These are phyloP conservation scores for Erithacus rubecula DNA, from an alignment of 2,797 vertebrate genomes.

Conservation along the genomic window DNA sequence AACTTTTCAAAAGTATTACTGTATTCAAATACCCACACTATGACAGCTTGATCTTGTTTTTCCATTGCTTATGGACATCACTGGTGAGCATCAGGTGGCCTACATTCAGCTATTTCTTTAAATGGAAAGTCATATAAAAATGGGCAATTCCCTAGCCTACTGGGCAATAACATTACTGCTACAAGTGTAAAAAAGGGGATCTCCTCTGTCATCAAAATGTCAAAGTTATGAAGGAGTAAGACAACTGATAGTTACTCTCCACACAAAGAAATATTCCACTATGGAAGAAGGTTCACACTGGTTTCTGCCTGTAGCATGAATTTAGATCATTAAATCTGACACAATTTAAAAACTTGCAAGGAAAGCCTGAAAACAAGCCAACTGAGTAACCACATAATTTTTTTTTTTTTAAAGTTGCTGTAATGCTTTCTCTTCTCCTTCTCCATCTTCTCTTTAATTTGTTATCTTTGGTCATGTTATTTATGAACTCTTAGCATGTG, in stretches of 20 bases:
- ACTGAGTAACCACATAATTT: not conserved
- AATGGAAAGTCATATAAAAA: not conserved
- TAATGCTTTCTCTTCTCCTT: not conserved
- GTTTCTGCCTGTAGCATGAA: not conserved
- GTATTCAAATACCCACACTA: not conserved
- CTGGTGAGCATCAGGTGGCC: not conserved
- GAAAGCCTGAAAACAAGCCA: slow-evolving; percentile 11
- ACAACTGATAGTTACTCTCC: not conserved
- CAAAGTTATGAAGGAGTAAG: not conserved
- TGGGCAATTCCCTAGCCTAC: not conserved
- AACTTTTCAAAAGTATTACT: not conserved
- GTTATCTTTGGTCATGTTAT: not conserved
- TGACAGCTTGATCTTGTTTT: not conserved
- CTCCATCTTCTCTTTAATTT: not conserved
- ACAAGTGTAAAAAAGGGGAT: not conserved
- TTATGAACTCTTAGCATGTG: not conserved
- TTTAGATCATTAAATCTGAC: not conserved
- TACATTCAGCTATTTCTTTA: not conserved
- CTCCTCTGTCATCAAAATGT: not conserved
- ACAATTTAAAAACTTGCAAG: not conserved
- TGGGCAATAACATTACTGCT: not conserved
- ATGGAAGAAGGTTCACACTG: not conserved
- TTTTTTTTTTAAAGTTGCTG: not conserved
- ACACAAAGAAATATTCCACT: not conserved
- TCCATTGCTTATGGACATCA: not conserved